Evolutionary conservation across 2,888 invertebrate genomes (phyloP).

Genomic region (Abscondita cerata): DNA sequence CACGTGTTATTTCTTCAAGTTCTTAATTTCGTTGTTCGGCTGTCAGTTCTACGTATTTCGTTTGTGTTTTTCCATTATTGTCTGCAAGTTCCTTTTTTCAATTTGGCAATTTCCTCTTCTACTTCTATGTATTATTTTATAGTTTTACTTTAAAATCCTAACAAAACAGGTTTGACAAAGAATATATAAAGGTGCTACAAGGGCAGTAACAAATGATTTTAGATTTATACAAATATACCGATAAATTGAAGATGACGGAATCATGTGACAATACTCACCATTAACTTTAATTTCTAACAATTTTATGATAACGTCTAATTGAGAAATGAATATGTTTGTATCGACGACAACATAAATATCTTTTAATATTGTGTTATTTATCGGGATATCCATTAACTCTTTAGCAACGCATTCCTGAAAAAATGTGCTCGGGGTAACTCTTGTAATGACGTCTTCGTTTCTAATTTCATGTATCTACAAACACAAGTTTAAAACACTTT

Average conservation of each 20-base stretch:
- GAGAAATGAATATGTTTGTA: conserved; percentile 61
- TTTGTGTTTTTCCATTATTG: too few relatives aligned
- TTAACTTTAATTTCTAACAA: conserved; percentile 40
- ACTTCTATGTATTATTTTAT: too few relatives aligned
- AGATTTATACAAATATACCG: too few relatives aligned
- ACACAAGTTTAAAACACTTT: conserved; percentile 42
- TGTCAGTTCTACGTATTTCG: too few relatives aligned
- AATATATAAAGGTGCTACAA: too few relatives aligned
- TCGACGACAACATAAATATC: conserved; percentile 58
- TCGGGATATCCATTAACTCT: not conserved
- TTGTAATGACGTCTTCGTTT: conserved; percentile 18
- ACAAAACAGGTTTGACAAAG: too few relatives aligned
- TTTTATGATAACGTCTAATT: conserved; percentile 55
- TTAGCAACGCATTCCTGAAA: conserved; percentile 12
- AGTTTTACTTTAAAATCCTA: too few relatives aligned
- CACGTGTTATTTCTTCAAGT: too few relatives aligned
- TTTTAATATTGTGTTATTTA: conserved; percentile 23
- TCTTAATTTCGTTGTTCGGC: too few relatives aligned
- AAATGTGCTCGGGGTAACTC: conserved; percentile 9
- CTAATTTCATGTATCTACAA: conserved; percentile 38
- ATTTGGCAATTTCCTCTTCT: too few relatives aligned
- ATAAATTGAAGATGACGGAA: not conserved
- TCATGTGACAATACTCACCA: conserved; percentile 39
- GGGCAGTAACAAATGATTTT: too few relatives aligned
- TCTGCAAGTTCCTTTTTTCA: too few relatives aligned